phyloP scores from a whole-genome alignment of 1,140 invertebrate genomes.

The Brachionus asplanchnoidis region DNA sequence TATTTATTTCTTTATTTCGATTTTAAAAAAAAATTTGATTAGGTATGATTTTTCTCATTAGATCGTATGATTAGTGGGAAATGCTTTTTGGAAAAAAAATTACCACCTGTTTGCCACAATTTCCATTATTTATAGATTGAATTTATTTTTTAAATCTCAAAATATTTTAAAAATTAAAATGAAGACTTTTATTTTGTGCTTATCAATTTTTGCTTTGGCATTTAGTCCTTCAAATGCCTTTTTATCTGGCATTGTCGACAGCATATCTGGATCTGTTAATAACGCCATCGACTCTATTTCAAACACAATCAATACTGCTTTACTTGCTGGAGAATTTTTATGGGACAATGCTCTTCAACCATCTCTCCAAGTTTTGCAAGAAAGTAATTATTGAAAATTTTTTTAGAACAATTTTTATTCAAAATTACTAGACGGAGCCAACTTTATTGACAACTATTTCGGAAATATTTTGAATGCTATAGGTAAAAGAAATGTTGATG shows the following conservation, averaged over 20 bases:
- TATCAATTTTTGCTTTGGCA: background rate
- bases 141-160: background rate
- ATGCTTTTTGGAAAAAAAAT: background rate
- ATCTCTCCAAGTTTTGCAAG: constrained; percentile 34
- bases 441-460: constrained; percentile 38
- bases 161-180: background rate
- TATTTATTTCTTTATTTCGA: too few species aligned
- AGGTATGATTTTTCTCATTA: background rate
- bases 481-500: background rate
- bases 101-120: background rate
- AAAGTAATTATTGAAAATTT: background rate
- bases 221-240: background rate
- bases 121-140: background rate
- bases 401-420: background rate
- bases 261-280: background rate
- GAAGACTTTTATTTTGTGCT: background rate
- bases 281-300: constrained; percentile 2
- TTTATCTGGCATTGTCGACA: background rate
- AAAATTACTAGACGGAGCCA: background rate
- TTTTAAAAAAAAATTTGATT: background rate
- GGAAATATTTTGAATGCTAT: constrained; percentile 31
- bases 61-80: background rate
- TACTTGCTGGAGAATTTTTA: constrained; percentile 25
- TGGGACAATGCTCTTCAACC: constrained; percentile 41
- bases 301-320: constrained; percentile 21